Percentiles rank a stretch among this genome's conserved stretches.
These are phyloP conservation scores for Tachyglossus aculeatus DNA, from an alignment of 2,797 vertebrate species.

Conservation along the genomic window DNA sequence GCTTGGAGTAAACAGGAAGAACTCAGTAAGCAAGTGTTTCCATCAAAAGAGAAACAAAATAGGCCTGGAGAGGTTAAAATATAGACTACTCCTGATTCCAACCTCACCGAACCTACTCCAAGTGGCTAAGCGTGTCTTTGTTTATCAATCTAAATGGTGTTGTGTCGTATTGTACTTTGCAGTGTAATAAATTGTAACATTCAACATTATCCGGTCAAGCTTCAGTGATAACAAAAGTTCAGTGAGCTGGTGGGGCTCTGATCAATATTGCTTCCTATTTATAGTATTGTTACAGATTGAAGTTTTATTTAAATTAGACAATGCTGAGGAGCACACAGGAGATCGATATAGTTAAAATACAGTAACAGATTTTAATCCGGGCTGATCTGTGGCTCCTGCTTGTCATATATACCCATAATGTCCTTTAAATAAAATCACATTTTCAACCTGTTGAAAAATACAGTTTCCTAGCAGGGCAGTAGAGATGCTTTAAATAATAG, in stretches of 20 bases:
- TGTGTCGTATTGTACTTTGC: constrained; percentile 56
- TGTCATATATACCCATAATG: constrained; percentile 52
- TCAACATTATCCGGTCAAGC: constrained; percentile 72
- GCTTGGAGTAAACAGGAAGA: too few species aligned
- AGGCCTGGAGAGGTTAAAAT: constrained; percentile 14
- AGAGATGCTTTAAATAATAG: constrained; percentile 11
- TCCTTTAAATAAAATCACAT: constrained; percentile 50
- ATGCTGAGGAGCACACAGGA: constrained; percentile 56
- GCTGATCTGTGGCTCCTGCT: constrained; percentile 38
- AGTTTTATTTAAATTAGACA: constrained; percentile 81
- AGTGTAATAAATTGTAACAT: constrained; percentile 71
- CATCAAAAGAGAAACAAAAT: constrained; percentile 16
- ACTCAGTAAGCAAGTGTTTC: background rate
- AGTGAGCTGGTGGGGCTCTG: constrained; percentile 58
- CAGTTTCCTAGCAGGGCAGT: constrained; percentile 30
- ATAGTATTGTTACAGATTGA: constrained; percentile 78
- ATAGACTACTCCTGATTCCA: constrained; percentile 26
- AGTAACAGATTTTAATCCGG: constrained; percentile 70
- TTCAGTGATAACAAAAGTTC: constrained; percentile 75
- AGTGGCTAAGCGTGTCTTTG: constrained; percentile 43
- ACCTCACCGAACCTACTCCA: constrained; percentile 27
- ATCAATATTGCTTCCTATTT: constrained; percentile 78
- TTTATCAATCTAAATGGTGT: constrained; percentile 57
- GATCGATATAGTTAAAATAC: constrained; percentile 75
- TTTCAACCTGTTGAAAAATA: constrained; percentile 1